A percentile compares a stretch with the other conserved stretches of the same genome.
Evolutionary conservation across 2,113 vertebrate species (phyloP).

Genomic region (Ceyx margarethae): DNA sequence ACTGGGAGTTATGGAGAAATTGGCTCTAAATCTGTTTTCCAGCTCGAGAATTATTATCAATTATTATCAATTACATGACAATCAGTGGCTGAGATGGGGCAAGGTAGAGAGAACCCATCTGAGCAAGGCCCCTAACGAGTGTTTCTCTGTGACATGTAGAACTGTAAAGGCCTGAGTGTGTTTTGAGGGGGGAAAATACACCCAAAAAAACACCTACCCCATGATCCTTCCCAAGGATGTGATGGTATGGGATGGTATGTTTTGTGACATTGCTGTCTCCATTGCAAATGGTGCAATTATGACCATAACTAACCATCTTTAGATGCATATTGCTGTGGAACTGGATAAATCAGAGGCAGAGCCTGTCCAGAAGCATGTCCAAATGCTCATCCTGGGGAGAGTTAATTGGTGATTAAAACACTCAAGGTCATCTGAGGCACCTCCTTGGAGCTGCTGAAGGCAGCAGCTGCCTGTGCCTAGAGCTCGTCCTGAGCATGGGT

Average conservation of each 20-base stretch:
- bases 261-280: background rate
- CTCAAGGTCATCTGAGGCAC: background rate
- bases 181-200: background rate
- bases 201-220: background rate
- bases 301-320: background rate
- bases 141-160: background rate
- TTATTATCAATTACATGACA: background rate
- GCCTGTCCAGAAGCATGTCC: background rate
- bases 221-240: accelerated
- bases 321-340: background rate
- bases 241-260: background rate
- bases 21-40: background rate
- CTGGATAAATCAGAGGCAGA: background rate
- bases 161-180: background rate
- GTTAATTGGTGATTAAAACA: background rate
- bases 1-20: background rate
- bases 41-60: background rate
- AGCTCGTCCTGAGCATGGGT: background rate
- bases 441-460: background rate
- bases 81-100: background rate
- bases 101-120: background rate
- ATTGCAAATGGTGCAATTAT: background rate
- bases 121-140: background rate
- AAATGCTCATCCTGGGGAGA: background rate
- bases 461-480: accelerated